Evolutionary conservation across 2,888 invertebrate species (phyloP).

Genomic region (Epinotia demarniana): DNA sequence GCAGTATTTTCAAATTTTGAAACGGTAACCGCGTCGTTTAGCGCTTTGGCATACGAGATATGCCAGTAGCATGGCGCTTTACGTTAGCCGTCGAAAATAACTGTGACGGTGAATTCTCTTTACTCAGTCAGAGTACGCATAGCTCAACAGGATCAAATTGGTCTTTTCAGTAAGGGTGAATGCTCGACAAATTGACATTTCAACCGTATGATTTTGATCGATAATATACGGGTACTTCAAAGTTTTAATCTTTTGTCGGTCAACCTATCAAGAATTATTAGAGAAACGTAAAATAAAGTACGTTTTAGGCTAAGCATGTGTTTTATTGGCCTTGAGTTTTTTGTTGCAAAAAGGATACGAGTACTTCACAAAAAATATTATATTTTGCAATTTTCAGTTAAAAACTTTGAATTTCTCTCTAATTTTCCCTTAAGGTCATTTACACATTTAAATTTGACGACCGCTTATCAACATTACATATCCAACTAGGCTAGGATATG

Average conservation of each 20-base stretch:
- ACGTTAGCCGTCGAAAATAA: background rate
- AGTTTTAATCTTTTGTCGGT: background rate
- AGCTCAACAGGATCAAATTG: background rate
- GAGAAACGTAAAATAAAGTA: background rate
- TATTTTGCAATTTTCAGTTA: too few species aligned
- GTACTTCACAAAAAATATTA: too few species aligned
- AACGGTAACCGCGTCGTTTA: conserved; percentile 14
- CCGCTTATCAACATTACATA: too few species aligned
- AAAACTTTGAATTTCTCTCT: too few species aligned
- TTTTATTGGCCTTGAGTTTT: too few species aligned
- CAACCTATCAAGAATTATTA: background rate
- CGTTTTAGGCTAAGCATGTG: too few species aligned
- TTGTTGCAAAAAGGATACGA: too few species aligned
- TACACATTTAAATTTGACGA: too few species aligned
- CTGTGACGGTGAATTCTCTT: background rate
- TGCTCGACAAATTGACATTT: background rate
- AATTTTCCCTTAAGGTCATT: too few species aligned
- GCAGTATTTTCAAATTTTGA: conserved; percentile 41
- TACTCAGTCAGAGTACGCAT: too few species aligned
- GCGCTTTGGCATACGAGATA: background rate
- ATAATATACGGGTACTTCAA: too few species aligned
- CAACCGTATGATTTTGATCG: background rate
- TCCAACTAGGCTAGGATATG: too few species aligned
- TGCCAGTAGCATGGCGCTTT: background rate
- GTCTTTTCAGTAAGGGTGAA: background rate